Percentiles rank a stretch among this genome's conserved stretches.
These are phyloP conservation scores for Scaptomyza graminum DNA, from an alignment of 1,140 invertebrate genomes.

Conservation along the genomic window DNA sequence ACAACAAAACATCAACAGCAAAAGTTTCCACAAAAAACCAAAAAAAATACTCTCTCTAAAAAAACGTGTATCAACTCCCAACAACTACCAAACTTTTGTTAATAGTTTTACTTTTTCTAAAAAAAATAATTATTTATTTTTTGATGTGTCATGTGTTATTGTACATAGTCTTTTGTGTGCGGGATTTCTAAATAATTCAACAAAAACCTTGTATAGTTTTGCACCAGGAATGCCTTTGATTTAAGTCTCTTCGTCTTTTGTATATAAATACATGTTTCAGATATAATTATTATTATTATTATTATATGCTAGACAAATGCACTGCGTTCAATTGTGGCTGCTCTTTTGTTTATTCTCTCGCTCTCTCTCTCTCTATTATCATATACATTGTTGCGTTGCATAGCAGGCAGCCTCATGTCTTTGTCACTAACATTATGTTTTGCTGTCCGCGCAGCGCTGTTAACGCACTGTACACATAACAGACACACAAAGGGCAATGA, in stretches of 20 bases:
- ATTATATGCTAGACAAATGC: constrained; percentile 15
- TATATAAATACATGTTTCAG: constrained; percentile 13
- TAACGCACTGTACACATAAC: constrained; percentile 26
- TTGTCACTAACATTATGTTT: constrained; percentile 44
- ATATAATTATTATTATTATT: constrained; percentile 11
- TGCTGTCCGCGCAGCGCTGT: constrained; percentile 13
- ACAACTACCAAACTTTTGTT: constrained; percentile 59
- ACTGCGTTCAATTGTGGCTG: constrained; percentile 27
- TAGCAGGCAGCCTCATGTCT: constrained; percentile 42
- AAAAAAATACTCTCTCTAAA: constrained; percentile 50
- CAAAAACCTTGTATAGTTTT: constrained; percentile 16
- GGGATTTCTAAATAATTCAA: constrained; percentile 25
- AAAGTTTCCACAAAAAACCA: constrained; percentile 32
- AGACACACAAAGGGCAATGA: constrained; percentile 9
- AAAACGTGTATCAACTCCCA: constrained; percentile 33
- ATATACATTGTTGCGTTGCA: constrained; percentile 21
- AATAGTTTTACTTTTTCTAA: constrained; percentile 47
- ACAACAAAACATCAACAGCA: constrained; percentile 35
- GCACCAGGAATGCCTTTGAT: constrained; percentile 26
- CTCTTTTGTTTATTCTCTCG: constrained; percentile 9
- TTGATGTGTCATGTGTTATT: constrained; percentile 43
- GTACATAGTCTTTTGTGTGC: constrained; percentile 41
- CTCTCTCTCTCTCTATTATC: constrained; percentile 1
- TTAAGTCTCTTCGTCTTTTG: constrained; percentile 7
- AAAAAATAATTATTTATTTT: constrained; percentile 35